These are phyloP conservation scores for Aurelia aurita DNA, from an alignment of 30 jellyfish, hydroid and myxozoan genomes.

Conservation along the genomic window DNA sequence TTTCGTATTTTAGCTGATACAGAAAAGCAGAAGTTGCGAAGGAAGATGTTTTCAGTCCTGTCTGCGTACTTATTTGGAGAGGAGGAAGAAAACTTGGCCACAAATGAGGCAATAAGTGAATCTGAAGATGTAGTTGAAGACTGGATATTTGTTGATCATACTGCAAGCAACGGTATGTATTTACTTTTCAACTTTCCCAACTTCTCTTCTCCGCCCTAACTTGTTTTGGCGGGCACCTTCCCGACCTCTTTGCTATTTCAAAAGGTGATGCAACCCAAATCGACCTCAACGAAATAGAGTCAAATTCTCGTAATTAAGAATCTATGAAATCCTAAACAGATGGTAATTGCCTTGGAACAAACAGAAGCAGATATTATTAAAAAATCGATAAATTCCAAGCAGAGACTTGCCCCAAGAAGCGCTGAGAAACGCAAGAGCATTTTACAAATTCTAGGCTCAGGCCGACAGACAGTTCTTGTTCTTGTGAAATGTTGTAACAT, in stretches of 20 bases:
- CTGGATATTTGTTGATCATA: conserved; percentile 82
- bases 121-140: conserved; percentile 73
- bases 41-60: conserved; percentile 88
- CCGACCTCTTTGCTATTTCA: not conserved
- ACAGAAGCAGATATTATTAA: too few species aligned
- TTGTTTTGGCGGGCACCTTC: not conserved
- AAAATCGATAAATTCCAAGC: too few species aligned
- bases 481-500: too few species aligned
- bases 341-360: too few species aligned
- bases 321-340: too few species aligned
- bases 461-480: too few species aligned
- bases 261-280: conserved; percentile 12
- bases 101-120: conserved; percentile 36
- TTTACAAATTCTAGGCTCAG: too few species aligned
- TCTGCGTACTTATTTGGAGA: conserved; percentile 91
- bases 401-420: too few species aligned
- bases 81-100: conserved; percentile 43
- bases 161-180: conserved; percentile 19
- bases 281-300: too few species aligned
- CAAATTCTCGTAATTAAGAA: too few species aligned
- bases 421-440: too few species aligned
- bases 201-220: not conserved
- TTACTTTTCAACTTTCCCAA: not conserved
- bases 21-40: not conserved
- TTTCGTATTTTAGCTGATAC: not conserved